A percentile compares a stretch with the other conserved stretches of the same genome.
phyloP scores from a whole-genome alignment of 2,888 invertebrate genomes.

The Caenorhabditis sp. region DNA sequence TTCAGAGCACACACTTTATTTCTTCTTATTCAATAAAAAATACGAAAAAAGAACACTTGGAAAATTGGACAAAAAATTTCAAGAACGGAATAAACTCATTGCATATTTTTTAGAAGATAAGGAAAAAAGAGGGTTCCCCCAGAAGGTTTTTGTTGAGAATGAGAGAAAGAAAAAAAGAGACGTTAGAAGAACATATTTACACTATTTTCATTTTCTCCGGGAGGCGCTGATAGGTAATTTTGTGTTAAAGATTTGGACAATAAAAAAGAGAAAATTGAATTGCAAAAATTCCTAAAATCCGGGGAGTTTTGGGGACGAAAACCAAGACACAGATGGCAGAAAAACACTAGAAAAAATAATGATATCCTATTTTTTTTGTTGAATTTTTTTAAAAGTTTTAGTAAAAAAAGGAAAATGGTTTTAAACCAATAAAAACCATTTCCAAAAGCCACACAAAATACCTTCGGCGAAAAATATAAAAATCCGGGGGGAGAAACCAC shows the following conservation, averaged over 20 bases:
- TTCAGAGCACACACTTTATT: constrained; percentile 1
- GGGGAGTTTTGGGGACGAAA: background rate
- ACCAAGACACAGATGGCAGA: background rate
- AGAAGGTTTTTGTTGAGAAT: background rate
- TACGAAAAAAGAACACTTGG: background rate
- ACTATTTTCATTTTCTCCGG: constrained; percentile 1
- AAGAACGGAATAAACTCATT: background rate
- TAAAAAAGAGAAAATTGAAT: background rate
- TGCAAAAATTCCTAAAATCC: background rate
- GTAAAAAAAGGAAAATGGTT: background rate
- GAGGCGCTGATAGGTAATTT: background rate
- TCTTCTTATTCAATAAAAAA: background rate
- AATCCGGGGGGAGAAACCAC: background rate
- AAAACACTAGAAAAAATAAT: background rate
- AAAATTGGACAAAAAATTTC: background rate
- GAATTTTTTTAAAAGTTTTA: background rate
- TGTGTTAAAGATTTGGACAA: background rate
- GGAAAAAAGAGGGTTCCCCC: background rate
- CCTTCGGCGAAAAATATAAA: background rate
- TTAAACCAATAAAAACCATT: background rate
- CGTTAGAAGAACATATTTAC: background rate
- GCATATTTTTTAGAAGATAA: background rate
- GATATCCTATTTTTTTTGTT: background rate
- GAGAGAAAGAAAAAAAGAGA: background rate
- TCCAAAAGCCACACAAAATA: background rate